Evolutionary conservation across 2,797 vertebrate species (phyloP), one percentile per base, ranked within the genome.

Genomic region (Scleropages formosus): DNA sequence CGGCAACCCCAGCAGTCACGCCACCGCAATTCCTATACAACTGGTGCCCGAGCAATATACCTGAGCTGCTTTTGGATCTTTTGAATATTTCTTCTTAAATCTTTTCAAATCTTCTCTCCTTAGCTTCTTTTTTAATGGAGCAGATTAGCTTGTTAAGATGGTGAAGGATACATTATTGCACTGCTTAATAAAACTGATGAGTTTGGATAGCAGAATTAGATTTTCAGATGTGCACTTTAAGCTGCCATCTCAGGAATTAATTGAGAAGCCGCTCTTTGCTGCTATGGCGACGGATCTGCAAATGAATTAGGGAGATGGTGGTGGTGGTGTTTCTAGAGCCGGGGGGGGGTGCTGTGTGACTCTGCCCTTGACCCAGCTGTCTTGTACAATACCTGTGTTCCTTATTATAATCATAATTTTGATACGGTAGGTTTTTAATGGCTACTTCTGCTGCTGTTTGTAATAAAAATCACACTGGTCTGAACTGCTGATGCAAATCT

Each of bases 211-310:
- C 78, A 75, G 75, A 81, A 90, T 88, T 87, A 86, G 78, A 84
- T 88, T 84, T 84, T 81, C 83, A 89, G 90, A 90, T 79, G 83
- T 85, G 87, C 84, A 87, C 88, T 90, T 84, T 84, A 85, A 86
- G 84, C 84, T 82, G 81, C 79, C 15, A 80, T 88, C 83, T 76
- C 81, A 75, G 74, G 82, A 83, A 86, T 90, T 90, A 90, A 90
- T 91, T 90, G 88, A 83, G 83, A 78, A 76, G 16, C 82, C 67
- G 81, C 82, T 72, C 82, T 76, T 65, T 84, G 78, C 46, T 26
- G 87, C 88, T 89, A 89, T 82, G n/a, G 62, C 67, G 75, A 10
- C 66, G 72, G 62, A 75, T 47, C 74, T 39, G n/a, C 70, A 78
- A 80, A 39, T 39, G 2, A 39, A 39, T 39, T 39, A 39, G 31